Conservation (phyloP, 2,797 vertebrate species). For the Pangasius mekongensis region DNA sequence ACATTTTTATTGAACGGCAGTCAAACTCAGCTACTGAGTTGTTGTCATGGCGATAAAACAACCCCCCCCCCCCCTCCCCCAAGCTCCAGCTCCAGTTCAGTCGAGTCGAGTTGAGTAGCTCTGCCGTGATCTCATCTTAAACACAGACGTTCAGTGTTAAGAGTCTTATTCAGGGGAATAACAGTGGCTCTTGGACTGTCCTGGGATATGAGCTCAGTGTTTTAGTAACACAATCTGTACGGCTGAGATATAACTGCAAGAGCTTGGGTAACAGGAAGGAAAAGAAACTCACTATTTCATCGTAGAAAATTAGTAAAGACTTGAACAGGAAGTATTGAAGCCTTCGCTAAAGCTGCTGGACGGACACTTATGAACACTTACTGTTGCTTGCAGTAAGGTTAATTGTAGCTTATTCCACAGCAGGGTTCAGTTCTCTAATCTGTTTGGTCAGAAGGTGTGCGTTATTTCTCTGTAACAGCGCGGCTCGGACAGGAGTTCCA, state of each 20-base stretch:
- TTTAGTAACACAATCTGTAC: neutral
- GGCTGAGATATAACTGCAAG: too few relatives aligned
- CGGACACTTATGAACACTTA: neutral
- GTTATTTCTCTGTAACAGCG: neutral
- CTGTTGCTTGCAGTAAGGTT: neutral
- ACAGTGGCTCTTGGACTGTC: neutral
- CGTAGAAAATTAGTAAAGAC: neutral
- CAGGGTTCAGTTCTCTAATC: neutral
- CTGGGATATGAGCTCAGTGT: neutral
- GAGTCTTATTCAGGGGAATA: neutral
- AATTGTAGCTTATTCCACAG: neutral
- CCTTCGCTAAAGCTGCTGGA: neutral
- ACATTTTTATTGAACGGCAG: neutral
- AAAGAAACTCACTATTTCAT: neutral
- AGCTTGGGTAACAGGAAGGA: neutral
- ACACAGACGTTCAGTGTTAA: neutral
- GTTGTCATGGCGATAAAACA: neutral
- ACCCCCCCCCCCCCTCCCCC: neutral
- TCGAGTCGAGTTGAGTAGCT: neutral
- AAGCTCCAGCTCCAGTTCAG: neutral
- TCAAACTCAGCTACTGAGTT: neutral
- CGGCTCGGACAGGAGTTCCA: too few relatives aligned
- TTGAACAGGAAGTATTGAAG: neutral
- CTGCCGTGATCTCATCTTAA: slow-evolving; percentile 1
- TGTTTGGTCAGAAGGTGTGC: neutral